Evolutionary conservation across 2,797 vertebrate genomes (phyloP).

Genomic region (Philypnodon macrostomus): DNA sequence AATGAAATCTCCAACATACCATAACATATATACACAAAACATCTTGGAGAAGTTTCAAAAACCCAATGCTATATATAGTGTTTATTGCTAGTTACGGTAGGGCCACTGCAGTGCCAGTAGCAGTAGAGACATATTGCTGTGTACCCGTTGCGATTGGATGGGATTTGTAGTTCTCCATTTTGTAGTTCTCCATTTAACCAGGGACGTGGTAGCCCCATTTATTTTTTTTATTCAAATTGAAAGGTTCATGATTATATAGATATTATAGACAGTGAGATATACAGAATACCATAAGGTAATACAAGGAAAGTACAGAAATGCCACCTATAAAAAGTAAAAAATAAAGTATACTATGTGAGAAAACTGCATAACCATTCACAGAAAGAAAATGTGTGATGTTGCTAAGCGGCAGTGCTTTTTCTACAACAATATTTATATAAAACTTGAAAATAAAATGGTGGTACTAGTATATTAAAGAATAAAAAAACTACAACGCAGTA

Average conservation of each 20-base stretch:
- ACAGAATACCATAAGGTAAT: constrained; percentile 75
- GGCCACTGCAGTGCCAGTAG: constrained; percentile 74
- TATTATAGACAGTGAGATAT: constrained; percentile 78
- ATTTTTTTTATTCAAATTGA: constrained; percentile 49
- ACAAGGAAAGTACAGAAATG: constrained; percentile 77
- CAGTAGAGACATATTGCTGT: constrained; percentile 72
- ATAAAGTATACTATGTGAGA: constrained; percentile 65
- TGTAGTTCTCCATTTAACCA: constrained; percentile 62
- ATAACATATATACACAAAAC: constrained; percentile 75
- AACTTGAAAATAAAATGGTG: constrained; percentile 75
- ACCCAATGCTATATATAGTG: constrained; percentile 72
- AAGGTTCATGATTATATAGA: constrained; percentile 74
- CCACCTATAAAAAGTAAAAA: constrained; percentile 78
- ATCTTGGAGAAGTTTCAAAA: constrained; percentile 67
- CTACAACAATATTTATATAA: constrained; percentile 79
- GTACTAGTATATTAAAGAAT: constrained; percentile 77
- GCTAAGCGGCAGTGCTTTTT: constrained; percentile 76
- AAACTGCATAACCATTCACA: constrained; percentile 78
- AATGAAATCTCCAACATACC: constrained; percentile 74
- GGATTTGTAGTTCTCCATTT: constrained; percentile 66
- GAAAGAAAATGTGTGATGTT: constrained; percentile 73
- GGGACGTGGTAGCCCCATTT: constrained; percentile 43
- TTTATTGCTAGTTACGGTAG: constrained; percentile 81
- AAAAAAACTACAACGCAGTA: constrained; percentile 75
- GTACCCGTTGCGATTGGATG: constrained; percentile 68